Percentiles rank a stretch among this genome's conserved stretches.
Conservation (phyloP, 2,113 vertebrate genomes). For the Gulo gulo region DNA sequence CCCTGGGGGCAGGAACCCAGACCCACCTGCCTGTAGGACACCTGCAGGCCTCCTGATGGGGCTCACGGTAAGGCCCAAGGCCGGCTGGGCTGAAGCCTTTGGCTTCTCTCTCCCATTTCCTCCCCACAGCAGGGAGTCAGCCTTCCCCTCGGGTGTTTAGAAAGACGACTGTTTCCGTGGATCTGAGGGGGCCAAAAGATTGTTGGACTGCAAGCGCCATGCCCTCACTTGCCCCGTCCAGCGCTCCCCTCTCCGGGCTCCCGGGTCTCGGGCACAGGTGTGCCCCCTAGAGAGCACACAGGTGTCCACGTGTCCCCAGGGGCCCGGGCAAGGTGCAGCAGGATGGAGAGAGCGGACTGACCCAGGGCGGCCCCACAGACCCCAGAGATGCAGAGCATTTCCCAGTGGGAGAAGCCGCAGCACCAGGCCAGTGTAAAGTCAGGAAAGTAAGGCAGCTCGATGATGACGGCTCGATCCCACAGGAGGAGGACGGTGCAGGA, state of each 20-base stretch:
- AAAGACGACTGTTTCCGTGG: neutral
- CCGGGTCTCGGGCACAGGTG: rapidly evolving
- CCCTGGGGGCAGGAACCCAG: neutral
- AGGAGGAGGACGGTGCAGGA: rapidly evolving
- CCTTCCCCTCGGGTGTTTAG: neutral
- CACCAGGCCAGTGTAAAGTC: neutral
- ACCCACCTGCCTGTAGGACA: neutral
- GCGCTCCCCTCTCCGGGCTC: no score
- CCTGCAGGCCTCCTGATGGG: neutral
- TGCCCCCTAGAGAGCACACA: neutral
- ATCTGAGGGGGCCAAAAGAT: no score
- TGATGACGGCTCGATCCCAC: rapidly evolving
- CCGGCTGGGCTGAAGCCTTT: neutral
- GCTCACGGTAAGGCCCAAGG: neutral
- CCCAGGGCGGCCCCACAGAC: rapidly evolving
- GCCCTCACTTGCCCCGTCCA: no score
- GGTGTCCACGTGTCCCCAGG: rapidly evolving
- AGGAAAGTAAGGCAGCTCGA: neutral
- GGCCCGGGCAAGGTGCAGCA: neutral
- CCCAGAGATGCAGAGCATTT: neutral
- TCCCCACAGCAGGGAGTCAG: neutral
- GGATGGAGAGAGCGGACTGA: neutral
- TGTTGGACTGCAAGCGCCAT: rapidly evolving
- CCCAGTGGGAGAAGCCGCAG: no score
- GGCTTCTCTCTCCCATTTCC: neutral